Conservation (phyloP, 2,113 vertebrate species). For the Meriones unguiculatus region DNA sequence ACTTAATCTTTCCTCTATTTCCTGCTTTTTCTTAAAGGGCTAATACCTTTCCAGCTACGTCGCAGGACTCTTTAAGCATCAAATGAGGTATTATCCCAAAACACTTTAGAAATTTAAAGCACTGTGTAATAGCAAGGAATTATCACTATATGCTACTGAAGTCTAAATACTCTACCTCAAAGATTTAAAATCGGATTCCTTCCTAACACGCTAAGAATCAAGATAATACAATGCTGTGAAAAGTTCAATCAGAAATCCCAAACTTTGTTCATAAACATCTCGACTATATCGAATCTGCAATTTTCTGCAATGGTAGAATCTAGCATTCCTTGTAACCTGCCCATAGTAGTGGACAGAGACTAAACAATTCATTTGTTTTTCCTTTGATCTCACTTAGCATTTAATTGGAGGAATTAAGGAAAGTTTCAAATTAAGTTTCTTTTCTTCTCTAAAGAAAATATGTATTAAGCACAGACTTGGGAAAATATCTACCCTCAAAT, state of each 20-base stretch:
- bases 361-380: neutral
- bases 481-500: neutral
- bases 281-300: neutral
- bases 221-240: neutral
- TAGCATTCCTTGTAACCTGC: neutral
- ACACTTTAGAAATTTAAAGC: constrained; percentile 37
- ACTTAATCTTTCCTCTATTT: constrained; percentile 49
- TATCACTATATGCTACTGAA: neutral
- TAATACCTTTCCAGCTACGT: constrained; percentile 21
- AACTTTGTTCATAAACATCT: constrained; percentile 8
- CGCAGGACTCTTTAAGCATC: constrained; percentile 30
- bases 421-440: constrained; percentile 38
- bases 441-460: constrained; percentile 32
- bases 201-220: constrained; percentile 14
- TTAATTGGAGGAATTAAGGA: neutral
- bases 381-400: constrained; percentile 19
- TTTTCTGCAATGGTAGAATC: neutral
- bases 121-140: neutral
- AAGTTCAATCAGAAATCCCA: neutral
- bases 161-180: neutral
- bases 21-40: constrained; percentile 18
- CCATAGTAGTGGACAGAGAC: neutral
- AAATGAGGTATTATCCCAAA: constrained; percentile 51
- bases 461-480: neutral
- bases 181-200: constrained; percentile 52